Evolutionary conservation across 2,888 invertebrate species (phyloP).

Genomic region (Neoaliturus tenellus): DNA sequence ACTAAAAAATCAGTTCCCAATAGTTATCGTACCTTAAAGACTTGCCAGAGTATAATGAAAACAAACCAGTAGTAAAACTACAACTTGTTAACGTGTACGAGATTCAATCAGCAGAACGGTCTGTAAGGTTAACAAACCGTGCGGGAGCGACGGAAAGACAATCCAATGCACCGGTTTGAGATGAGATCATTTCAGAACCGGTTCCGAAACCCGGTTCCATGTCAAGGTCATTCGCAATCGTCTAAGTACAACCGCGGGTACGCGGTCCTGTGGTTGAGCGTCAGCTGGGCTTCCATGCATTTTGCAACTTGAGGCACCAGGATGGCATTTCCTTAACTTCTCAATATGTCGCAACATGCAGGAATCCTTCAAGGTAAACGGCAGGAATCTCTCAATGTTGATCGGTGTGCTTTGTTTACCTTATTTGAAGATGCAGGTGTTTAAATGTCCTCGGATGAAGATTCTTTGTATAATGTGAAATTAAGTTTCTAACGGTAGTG

Average conservation of each 20-base stretch:
- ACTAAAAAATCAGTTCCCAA: no score
- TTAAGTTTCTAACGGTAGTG: no score
- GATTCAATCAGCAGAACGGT: no score
- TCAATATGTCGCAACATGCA: background rate
- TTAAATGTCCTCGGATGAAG: background rate
- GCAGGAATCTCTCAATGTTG: background rate
- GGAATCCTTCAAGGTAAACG: background rate
- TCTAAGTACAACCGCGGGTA: background rate
- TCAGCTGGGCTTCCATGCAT: background rate
- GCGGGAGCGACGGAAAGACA: background rate
- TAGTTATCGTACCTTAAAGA: no score
- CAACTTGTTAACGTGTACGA: background rate
- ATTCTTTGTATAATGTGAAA: no score
- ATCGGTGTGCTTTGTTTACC: background rate
- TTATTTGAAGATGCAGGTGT: background rate
- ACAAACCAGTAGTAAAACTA: no score
- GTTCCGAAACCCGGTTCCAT: slow-evolving; percentile 1
- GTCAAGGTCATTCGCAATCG: background rate
- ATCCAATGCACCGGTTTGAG: slow-evolving; percentile 15
- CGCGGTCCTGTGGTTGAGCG: no score
- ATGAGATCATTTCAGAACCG: slow-evolving; percentile 21
- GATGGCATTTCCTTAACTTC: background rate
- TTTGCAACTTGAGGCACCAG: background rate
- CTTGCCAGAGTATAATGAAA: no score
- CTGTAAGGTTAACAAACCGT: background rate